A percentile compares a stretch with the other conserved stretches of the same genome.
Conservation (phyloP, 2,888 invertebrate genomes). For the Anthoptus insignis region DNA sequence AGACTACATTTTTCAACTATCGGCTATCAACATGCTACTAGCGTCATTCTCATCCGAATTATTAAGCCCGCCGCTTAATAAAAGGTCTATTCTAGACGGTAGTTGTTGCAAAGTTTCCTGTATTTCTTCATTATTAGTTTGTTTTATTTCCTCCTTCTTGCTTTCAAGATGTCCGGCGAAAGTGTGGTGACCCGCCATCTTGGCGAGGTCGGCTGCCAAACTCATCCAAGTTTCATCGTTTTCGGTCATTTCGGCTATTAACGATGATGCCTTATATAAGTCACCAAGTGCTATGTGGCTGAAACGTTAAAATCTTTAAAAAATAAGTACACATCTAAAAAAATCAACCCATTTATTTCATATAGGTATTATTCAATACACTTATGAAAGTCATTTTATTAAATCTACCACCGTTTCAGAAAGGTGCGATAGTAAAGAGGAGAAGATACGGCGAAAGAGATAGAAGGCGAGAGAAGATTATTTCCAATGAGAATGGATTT, state of each 20-base stretch:
- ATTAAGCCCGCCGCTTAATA: constrained; percentile 43
- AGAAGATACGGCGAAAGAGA: too few relatives aligned
- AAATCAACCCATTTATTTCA: too few relatives aligned
- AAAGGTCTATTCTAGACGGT: constrained; percentile 57
- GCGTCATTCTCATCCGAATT: background rate
- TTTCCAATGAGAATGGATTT: too few relatives aligned
- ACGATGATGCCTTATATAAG: constrained; percentile 87
- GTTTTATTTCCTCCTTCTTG: constrained; percentile 53
- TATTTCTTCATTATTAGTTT: constrained; percentile 28
- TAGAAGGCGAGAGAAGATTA: too few relatives aligned
- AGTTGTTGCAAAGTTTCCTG: constrained; percentile 48
- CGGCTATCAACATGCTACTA: too few relatives aligned
- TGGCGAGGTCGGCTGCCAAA: constrained; percentile 88
- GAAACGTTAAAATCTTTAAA: constrained; percentile 55
- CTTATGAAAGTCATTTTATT: too few relatives aligned
- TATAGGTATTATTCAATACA: too few relatives aligned
- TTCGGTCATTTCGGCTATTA: constrained; percentile 78
- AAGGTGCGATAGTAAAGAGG: too few relatives aligned
- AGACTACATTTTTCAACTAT: too few relatives aligned
- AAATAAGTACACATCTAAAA: too few relatives aligned
- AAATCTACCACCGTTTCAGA: too few relatives aligned
- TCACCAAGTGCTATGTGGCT: constrained; percentile 88
- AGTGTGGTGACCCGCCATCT: constrained; percentile 71
- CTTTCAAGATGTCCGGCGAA: constrained; percentile 68
- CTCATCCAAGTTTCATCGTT: constrained; percentile 82